A percentile compares a stretch with the other conserved stretches of the same genome.
Conservation (phyloP, 2,888 invertebrate genomes). For the Caenorhabditis macrosperma region DNA sequence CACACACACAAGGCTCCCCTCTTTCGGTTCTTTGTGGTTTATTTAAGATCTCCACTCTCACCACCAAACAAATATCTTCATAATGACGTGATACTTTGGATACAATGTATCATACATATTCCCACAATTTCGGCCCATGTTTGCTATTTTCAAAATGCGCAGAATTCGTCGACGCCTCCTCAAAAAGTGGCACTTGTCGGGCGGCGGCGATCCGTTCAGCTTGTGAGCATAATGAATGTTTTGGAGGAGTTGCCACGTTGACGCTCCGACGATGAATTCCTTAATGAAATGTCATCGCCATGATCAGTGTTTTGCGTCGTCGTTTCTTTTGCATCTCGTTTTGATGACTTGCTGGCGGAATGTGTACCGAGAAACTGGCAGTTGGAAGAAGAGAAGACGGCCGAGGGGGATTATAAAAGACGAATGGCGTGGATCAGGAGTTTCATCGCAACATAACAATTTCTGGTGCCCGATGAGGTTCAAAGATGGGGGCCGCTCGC, state of each 20-base stretch:
- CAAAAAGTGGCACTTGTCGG: neutral
- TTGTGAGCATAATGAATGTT: neutral
- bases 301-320: neutral
- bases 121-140: neutral
- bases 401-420: constrained; percentile 27
- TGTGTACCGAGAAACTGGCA: constrained; percentile 5
- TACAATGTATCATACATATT: neutral
- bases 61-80: neutral
- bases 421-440: constrained; percentile 38
- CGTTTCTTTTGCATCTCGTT: neutral
- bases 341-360: constrained; percentile 3
- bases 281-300: constrained; percentile 15
- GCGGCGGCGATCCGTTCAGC: constrained; percentile 1
- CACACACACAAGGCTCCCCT: neutral
- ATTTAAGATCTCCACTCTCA: neutral
- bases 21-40: neutral
- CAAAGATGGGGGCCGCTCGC: no score
- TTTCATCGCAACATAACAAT: constrained; percentile 23
- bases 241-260: neutral
- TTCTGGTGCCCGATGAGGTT: constrained; percentile 3
- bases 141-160: no score
- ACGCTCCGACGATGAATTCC: neutral
- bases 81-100: neutral
- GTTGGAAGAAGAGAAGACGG: neutral
- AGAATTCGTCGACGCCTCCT: neutral